Base-by-base conservation (phyloP, 2,797 vertebrate species). In the Falco concolor region DNA sequence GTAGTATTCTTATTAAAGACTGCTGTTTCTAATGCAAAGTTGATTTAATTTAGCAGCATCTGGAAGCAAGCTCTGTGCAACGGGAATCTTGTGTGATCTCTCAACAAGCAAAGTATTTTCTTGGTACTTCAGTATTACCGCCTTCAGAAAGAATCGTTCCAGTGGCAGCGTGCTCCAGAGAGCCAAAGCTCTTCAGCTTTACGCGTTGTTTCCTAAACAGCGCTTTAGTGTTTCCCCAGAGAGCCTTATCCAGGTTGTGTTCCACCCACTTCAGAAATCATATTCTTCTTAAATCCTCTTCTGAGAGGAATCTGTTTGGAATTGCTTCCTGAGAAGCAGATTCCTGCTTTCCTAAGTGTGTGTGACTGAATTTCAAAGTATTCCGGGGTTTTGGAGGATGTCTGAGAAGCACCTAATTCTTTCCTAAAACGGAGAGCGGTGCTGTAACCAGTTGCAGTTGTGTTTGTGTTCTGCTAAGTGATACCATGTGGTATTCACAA, bases 231-330 rank as follows among this genome's bases (percentile, higher is more conserved):
- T 49, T 27, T 36, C 82, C 77, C 73, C 25, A 7, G 40, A 28
- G 73, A 22, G 67, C 12, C n/a, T 15, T 12, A 7, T 10, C 5
- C 5, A 4, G 59, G 36, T 16, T 3, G 9, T 19, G 38, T 54
- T n/a, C 64, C 54, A 13, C 38, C 44, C 1, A 1, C 47, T 40
- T 16, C 45, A 8, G 6, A 21, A 54, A 9, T 6, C 6, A 0
- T 12, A 3, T 22, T 36, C 19, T 56, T 25, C n/a, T 42, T 9
- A 36, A 50, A 27, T 49, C 45, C 44, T 73, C 60, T 45, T 64
- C 30, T 1, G 11, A n/a, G 61, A 74, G 53, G 79, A 44, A 40
- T 14, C 36, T 12, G 6, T 38, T 17, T 30, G 1, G 52, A 65
- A 30, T 54, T 12, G 14, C 57, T 65, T 25, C 77, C 30, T 3